phyloP scores from a whole-genome alignment of 2,888 invertebrate species.

The Spilosoma lubricipeda region DNA sequence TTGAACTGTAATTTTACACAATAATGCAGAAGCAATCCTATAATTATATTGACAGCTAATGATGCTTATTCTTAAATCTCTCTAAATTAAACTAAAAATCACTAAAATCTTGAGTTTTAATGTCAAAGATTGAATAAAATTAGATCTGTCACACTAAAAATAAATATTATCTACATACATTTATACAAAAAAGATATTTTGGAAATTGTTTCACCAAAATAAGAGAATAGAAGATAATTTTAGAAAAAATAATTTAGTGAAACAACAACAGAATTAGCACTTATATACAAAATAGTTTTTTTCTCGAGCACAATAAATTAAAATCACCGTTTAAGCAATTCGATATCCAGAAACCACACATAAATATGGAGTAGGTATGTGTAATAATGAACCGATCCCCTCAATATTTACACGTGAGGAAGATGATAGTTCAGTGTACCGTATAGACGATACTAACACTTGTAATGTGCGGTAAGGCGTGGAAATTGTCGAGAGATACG shows the following conservation, averaged over 20 bases:
- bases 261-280: too few species aligned
- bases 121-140: too few species aligned
- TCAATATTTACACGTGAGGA: background rate
- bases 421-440: background rate
- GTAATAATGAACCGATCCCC: background rate
- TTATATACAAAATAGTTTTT: background rate
- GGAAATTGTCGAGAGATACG: background rate
- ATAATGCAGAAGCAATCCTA: background rate
- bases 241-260: too few species aligned
- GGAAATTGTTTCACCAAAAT: too few species aligned
- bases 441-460: background rate
- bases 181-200: too few species aligned
- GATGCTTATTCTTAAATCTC: too few species aligned
- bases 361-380: background rate
- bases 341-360: background rate
- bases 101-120: too few species aligned
- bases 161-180: too few species aligned
- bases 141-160: too few species aligned
- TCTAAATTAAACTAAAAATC: too few species aligned
- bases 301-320: background rate
- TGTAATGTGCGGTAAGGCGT: conserved; percentile 1
- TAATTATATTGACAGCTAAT: background rate
- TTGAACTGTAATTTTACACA: too few species aligned
- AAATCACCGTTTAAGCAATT: background rate
- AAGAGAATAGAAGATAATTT: too few species aligned